Evolutionary conservation across 2,888 invertebrate species (phyloP), one percentile per base, ranked within the genome.

Genomic region (Bursaphelenchus okinawaensis): DNA sequence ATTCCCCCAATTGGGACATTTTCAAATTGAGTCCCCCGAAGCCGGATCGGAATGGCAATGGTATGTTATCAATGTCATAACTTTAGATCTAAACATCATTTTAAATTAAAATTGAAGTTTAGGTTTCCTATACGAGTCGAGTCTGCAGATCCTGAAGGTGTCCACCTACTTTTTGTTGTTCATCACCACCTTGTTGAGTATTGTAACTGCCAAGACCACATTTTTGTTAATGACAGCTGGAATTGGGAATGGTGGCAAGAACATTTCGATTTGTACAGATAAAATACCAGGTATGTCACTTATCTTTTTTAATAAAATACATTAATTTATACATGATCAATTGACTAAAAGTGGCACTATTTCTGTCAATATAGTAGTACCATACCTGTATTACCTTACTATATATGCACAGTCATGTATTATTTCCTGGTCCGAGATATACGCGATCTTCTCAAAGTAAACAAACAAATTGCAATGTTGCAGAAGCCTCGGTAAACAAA

Each of bases 1-100:
- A 76, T 52, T 71, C 66, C 58, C 87, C 85, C 74, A 86, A 90
- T 88, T 92, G 92, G 92, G 89, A 92, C 81, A 86, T 89, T 16
- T 92, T 92, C 83, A 87, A 89, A 77, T 88, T 89, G 75, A 86
- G 89, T 9, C 90, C 90, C 0, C 86, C 88, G 60, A 75, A 74
- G 64, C 72, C 78, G 27, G 82, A 83, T 66, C 55, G 68, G 56
- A 67, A 74, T 9, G 76, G 74, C 22, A 79, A 75, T 27, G 78
- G 80, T 79, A 12, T 28, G 58, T 24, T 4, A 29, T 9, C 40
- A 16, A 9, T 31, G 20, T 8, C 19, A 22, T n/a, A 8, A 20
- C 19, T 24, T 26, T 3, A 27, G 16, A n/a, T n/a, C n/a, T n/a
- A n/a, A n/a, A n/a, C n/a, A n/a, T 31, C 24, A 26, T 51, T 64